Conservation (phyloP, 2,113 vertebrate genomes). For the Channa maculata region DNA sequence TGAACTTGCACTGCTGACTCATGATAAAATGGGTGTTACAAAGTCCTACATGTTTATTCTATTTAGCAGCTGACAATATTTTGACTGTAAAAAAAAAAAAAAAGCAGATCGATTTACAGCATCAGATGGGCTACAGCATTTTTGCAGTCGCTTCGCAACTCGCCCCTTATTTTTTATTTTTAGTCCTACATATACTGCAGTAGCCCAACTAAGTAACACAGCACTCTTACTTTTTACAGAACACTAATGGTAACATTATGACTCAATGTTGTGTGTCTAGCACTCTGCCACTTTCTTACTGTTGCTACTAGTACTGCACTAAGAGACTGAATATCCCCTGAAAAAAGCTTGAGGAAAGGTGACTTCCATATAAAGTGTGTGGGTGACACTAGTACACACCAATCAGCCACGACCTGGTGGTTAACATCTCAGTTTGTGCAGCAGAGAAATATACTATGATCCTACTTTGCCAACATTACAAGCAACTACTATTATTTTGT, state of each 20-base stretch:
- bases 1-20: too few species aligned
- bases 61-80: too few species aligned
- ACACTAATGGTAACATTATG: slow-evolving; percentile 34
- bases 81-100: too few species aligned
- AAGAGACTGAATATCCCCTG: background rate
- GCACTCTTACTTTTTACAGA: slow-evolving; percentile 11
- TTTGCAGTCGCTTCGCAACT: slow-evolving; percentile 33
- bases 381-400: background rate
- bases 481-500: too few species aligned
- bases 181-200: slow-evolving; percentile 8
- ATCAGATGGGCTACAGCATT: background rate
- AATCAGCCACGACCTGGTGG: too few species aligned
- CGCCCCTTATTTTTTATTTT: slow-evolving; percentile 10
- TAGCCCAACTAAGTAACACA: background rate
- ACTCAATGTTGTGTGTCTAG: slow-evolving; percentile 38
- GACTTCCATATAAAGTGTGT: background rate
- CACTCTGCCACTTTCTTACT: slow-evolving; percentile 11
- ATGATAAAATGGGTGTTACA: too few species aligned
- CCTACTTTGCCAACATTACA: too few species aligned
- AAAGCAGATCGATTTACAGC: background rate
- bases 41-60: too few species aligned
- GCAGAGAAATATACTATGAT: background rate
- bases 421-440: background rate
- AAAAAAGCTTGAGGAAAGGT: background rate
- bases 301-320: background rate